phyloP scores from a whole-genome alignment of 2,113 vertebrate species.

The Chloebia gouldiae region DNA sequence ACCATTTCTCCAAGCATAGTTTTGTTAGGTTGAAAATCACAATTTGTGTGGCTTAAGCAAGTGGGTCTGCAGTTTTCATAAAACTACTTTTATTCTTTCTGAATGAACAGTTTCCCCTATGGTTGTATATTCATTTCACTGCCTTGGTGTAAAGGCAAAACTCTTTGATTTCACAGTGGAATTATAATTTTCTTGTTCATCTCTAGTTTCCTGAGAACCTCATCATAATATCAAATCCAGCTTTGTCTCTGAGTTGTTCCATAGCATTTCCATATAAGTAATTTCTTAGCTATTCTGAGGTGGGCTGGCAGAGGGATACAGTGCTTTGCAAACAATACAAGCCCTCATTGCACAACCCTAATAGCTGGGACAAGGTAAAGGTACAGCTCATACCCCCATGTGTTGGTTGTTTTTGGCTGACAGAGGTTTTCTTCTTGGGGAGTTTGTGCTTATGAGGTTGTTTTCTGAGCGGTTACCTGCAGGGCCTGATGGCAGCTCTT shows the following conservation, averaged over 20 bases:
- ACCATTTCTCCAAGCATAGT: background rate
- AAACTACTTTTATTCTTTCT: background rate
- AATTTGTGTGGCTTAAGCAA: background rate
- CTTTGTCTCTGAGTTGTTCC: background rate
- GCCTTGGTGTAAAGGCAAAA: background rate
- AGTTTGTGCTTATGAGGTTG: background rate
- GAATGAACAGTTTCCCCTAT: background rate
- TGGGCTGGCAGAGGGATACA: background rate
- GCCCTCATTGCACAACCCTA: background rate
- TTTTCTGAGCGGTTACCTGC: background rate
- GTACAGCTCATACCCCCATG: accelerated
- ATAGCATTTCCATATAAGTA: background rate
- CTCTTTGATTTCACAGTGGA: background rate
- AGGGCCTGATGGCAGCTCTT: background rate
- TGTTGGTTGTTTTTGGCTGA: background rate
- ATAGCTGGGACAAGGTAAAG: background rate
- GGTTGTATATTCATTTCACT: background rate
- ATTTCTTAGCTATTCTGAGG: background rate
- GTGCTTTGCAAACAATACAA: background rate
- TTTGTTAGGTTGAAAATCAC: background rate
- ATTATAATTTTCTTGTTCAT: background rate
- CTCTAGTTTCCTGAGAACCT: background rate
- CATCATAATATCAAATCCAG: background rate
- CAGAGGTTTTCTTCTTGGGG: background rate
- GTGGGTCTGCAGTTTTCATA: background rate